These are phyloP conservation scores for Astyanax mexicanus DNA, from an alignment of 2,797 vertebrate species.

Conservation along the genomic window DNA sequence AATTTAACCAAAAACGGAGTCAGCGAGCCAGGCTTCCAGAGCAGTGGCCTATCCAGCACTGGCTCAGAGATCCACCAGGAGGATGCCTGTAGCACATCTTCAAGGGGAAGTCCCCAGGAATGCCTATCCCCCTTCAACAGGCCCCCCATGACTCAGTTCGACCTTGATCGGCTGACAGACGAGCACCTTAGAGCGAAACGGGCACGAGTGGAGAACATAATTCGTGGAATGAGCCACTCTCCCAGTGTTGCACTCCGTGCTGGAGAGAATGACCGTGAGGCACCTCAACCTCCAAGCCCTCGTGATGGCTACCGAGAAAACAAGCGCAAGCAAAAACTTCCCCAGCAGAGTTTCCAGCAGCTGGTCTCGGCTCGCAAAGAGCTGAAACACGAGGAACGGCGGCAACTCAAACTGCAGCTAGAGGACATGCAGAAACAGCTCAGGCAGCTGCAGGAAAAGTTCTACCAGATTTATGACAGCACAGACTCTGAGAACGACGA, in stretches of 20 bases:
- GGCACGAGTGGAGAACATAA: slow-evolving; percentile 98
- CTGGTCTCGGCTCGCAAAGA: slow-evolving; percentile 95
- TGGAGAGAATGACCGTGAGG: slow-evolving; percentile 81
- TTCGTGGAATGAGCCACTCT: slow-evolving; percentile 98
- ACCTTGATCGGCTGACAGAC: slow-evolving; percentile 94
- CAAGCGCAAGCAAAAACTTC: slow-evolving; percentile 97
- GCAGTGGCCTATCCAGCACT: slow-evolving; percentile 94
- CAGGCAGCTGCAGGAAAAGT: slow-evolving; percentile 98
- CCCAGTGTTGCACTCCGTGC: slow-evolving; percentile 86
- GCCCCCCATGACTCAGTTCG: slow-evolving; percentile 90
- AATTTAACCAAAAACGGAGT: slow-evolving; percentile 98
- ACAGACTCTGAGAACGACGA: slow-evolving; percentile 95
- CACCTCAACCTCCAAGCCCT: slow-evolving; percentile 69
- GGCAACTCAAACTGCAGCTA: slow-evolving; percentile 97
- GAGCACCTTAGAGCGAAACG: slow-evolving; percentile 98
- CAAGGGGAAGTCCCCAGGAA: slow-evolving; percentile 92
- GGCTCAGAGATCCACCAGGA: slow-evolving; percentile 97
- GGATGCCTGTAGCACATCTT: slow-evolving; percentile 97
- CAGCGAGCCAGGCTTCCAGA: slow-evolving; percentile 94
- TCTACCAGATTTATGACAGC: slow-evolving; percentile 98
- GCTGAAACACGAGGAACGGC: slow-evolving; percentile 94
- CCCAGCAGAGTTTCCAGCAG: slow-evolving; percentile 97
- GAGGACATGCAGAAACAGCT: slow-evolving; percentile 99
- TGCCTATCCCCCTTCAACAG: slow-evolving; percentile 93
- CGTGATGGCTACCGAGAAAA: slow-evolving; percentile 85